Evolutionary conservation across 1,140 invertebrate species (phyloP), one percentile per base, ranked within the genome.

Genomic region (Drosophila virilis): DNA sequence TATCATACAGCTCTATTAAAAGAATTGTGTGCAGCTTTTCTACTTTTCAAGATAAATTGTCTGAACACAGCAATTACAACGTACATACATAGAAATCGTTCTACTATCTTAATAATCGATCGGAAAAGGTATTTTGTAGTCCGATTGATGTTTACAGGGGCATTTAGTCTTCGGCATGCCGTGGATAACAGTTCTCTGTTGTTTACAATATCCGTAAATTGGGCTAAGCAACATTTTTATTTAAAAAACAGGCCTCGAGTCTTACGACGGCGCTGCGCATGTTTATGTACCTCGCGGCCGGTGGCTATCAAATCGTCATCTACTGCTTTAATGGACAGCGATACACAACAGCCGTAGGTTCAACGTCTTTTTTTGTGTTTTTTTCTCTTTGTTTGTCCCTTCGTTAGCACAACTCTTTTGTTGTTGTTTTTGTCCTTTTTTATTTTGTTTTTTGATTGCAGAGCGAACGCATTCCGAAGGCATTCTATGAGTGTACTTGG

Each of bases 321-420:
- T 91, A 91, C 60, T 91, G 90, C 59, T 91, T 80, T 50, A 91
- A 91, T 57, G 88, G 86, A 5, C 90, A 91, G 60, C 55, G 64
- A 48, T 82, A 91, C 33, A 62, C 68, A 1, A 77, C 58, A 33
- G 86, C 80, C 57, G 90, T 91, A 68, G 13, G 78, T 80, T 51
- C 28, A n/a, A 45, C 10, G 17, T 6, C 37, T 45, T 58, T 12
- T 10, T 8, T n/a, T 37, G 46, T 17, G 0, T 28, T 6, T 42
- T 45, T 58, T 12, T n/a, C 6, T n/a, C 32, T 52, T 3, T 5
- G 6, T 5, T 32, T 12, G 35, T n/a, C 10, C 38, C 43, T 32
- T 57, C 22, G 45, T 22, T 28, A 28, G 50, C 6, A 3, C 45
- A 8, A 35, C 42, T n/a, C n/a, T 7, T 68, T 51, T 68, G 15